Conservation (phyloP, 1,140 invertebrate genomes). For the Orius insidiosus region DNA sequence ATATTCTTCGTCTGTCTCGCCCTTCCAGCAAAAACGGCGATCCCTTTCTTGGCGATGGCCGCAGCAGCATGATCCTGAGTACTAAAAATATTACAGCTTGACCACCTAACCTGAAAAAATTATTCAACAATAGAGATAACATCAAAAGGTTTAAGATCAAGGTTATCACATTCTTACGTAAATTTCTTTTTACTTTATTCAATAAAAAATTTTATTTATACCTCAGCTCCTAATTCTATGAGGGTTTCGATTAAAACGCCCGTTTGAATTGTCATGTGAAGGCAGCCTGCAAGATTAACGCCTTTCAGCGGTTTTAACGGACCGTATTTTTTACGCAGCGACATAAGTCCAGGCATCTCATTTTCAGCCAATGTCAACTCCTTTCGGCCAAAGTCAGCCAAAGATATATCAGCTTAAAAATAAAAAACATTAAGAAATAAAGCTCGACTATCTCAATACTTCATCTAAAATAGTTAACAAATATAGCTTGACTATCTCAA, state of each 20-base stretch:
- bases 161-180: neutral
- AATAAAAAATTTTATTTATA: slow-evolving; percentile 27
- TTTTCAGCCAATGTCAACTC: slow-evolving; percentile 94
- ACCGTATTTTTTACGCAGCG: slow-evolving; percentile 81
- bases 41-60: slow-evolving; percentile 84
- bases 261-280: slow-evolving; percentile 99
- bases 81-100: slow-evolving; percentile 95
- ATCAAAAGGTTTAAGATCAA: slow-evolving; percentile 4
- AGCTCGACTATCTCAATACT: too few species aligned
- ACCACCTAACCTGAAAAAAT: slow-evolving; percentile 79
- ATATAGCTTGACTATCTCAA: too few species aligned
- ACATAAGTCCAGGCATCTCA: slow-evolving; percentile 98
- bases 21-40: slow-evolving; percentile 99
- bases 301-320: slow-evolving; percentile 75
- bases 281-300: slow-evolving; percentile 88
- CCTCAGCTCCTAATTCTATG: slow-evolving; percentile 85
- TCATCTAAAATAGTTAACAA: too few species aligned
- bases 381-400: slow-evolving; percentile 90
- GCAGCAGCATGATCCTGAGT: slow-evolving; percentile 96
- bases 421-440: too few species aligned
- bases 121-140: neutral
- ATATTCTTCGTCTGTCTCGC: slow-evolving; percentile 98
- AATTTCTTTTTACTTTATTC: neutral
- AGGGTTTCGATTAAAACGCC: slow-evolving; percentile 97
- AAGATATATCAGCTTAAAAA: slow-evolving; percentile 54